These are phyloP conservation scores for Cettia cetti DNA, from an alignment of 2,113 vertebrate species.

Conservation along the genomic window DNA sequence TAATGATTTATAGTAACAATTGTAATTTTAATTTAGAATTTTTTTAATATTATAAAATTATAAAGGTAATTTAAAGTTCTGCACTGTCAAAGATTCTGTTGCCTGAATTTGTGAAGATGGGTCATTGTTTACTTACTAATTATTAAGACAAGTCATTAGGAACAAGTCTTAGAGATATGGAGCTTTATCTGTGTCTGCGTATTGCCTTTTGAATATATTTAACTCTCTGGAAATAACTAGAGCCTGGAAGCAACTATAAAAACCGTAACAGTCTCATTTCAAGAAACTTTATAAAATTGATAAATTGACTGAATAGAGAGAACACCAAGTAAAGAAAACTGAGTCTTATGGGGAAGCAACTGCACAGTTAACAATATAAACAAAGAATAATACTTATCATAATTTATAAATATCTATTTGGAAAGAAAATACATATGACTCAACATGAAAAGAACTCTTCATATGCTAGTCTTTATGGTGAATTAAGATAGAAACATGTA, in stretches of 20 bases:
- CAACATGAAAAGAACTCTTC: not conserved
- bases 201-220: not conserved
- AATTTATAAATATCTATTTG: not conserved
- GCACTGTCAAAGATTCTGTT: not conserved
- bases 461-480: not conserved
- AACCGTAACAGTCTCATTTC: not conserved
- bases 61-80: not conserved
- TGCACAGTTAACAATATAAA: not conserved
- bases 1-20: not conserved
- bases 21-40: not conserved
- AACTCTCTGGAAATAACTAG: not conserved
- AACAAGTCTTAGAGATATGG: not conserved
- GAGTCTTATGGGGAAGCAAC: not conserved
- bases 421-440: not conserved
- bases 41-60: not conserved
- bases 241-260: not conserved
- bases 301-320: not conserved
- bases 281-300: not conserved
- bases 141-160: not conserved
- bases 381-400: not conserved
- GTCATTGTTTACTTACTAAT: not conserved
- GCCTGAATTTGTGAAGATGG: not conserved
- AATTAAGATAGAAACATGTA: not conserved
- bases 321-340: not conserved
- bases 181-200: not conserved